These are phyloP conservation scores for Prionace glauca DNA, from an alignment of 2,797 vertebrate species.

Conservation along the genomic window DNA sequence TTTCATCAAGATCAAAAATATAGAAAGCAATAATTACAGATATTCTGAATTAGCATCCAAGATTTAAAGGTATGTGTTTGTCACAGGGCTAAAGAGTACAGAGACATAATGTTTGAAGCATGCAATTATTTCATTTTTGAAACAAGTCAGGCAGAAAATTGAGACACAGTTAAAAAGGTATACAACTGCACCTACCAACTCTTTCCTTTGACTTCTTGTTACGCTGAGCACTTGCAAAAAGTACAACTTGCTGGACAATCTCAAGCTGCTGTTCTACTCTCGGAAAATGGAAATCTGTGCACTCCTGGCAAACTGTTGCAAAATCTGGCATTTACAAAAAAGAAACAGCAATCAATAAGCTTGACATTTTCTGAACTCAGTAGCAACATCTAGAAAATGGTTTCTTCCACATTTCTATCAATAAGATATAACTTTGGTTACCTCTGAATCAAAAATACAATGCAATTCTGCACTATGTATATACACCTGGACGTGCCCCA, in stretches of 20 bases:
- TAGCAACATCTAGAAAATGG: not conserved
- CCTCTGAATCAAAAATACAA: not conserved
- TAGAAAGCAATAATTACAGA: constrained; percentile 6
- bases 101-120: not conserved
- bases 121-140: not conserved
- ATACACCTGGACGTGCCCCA: not conserved
- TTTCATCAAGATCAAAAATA: not conserved
- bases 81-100: not conserved
- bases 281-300: constrained; percentile 92
- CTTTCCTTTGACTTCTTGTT: constrained; percentile 75
- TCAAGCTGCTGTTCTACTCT: constrained; percentile 85
- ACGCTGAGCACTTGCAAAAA: constrained; percentile 81
- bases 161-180: not conserved
- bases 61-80: not conserved
- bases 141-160: not conserved
- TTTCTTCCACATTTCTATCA: not conserved
- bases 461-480: not conserved
- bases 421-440: not conserved
- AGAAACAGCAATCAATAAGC: not conserved
- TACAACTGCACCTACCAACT: constrained; percentile 59
- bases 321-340: constrained; percentile 68
- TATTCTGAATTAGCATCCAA: not conserved
- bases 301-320: constrained; percentile 88
- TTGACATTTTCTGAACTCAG: not conserved
- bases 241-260: constrained; percentile 84